Evolutionary conservation across 2,888 invertebrate genomes (phyloP).

Genomic region (Brachypalpus laphriformis): DNA sequence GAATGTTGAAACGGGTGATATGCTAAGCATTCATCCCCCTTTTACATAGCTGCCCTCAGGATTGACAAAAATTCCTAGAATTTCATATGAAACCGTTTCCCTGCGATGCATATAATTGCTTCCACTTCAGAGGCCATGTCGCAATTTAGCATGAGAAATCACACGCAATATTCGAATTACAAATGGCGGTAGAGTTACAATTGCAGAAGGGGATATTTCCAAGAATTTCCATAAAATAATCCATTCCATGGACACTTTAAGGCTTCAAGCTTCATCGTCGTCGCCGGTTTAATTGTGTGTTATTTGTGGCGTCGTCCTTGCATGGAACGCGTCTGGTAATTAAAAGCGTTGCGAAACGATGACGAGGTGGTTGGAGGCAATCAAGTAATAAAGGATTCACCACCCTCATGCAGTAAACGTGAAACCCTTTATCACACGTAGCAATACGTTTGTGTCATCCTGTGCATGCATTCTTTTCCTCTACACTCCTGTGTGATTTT

Average conservation of each 20-base stretch:
- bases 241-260: constrained; percentile 43
- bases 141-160: constrained; percentile 70
- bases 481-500: background rate
- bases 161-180: constrained; percentile 71
- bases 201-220: constrained; percentile 30
- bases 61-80: constrained; percentile 58
- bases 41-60: no score
- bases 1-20: constrained; percentile 22
- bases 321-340: constrained; percentile 19
- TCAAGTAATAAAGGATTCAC: constrained; percentile 12
- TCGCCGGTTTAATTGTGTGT: constrained; percentile 33
- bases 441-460: background rate
- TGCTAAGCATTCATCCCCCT: constrained; percentile 50
- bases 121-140: constrained; percentile 59
- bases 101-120: constrained; percentile 50
- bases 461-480: background rate
- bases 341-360: constrained; percentile 27
- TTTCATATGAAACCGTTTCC: constrained; percentile 45
- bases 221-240: constrained; percentile 32
- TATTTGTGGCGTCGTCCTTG: constrained; percentile 59
- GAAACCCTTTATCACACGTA: constrained; percentile 42
- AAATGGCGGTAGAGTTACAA: constrained; percentile 25
- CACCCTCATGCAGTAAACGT: constrained; percentile 28
- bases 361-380: constrained; percentile 10
- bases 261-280: constrained; percentile 48